Evolutionary conservation across 2,797 vertebrate genomes (phyloP), one percentile per base, ranked within the genome.

Genomic region (Poecilia picta): DNA sequence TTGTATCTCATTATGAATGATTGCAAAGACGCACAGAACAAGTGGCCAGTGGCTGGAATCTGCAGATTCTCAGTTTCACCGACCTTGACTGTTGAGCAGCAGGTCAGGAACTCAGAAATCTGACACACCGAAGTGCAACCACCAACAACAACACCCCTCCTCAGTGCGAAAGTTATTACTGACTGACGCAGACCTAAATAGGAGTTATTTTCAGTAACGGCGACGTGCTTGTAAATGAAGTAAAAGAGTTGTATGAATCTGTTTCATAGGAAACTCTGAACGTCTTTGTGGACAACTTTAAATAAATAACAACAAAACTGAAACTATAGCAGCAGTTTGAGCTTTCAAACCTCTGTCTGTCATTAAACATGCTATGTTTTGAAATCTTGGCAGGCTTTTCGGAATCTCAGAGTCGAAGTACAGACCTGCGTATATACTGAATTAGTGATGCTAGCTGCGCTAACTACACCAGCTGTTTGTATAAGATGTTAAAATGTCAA

Each of bases 381-480:
- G 33, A 64, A 64, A 64, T 68, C 36, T 66, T 68, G 39, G 36
- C 66, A 41, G 5, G 39, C 23, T 43, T 68, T 68, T 7, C 3
- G 31, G 33, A 68, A 41, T 70, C 18, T 41, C 36, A 25, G 18
- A 68, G 66, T 70, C 16, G 15, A 70, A n/a, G 23, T 43, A 70
- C 39, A 43, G 23, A 43, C 39, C 39, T 15, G n/a, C 23, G n/a
- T 45, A 15, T 5, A 45, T 5, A n/a, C 66, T n/a, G 25, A 70
- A n/a, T 70, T 70, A 70, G 41, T 45, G 41, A n/a, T 45, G 66
- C 23, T 70, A 70, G 23, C 39, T n/a, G 66, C 45, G 66, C 39
- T 70, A 25, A n/a, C 39, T 41, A 6, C 23, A 70, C 66, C 8
- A 4, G 23, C 18, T 39, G 64, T 16, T 39, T 66, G 18, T 10